Evolutionary conservation across 2,113 vertebrate species (phyloP), one percentile per base, ranked within the genome.

Genomic region (Melanerpes formicivorus): DNA sequence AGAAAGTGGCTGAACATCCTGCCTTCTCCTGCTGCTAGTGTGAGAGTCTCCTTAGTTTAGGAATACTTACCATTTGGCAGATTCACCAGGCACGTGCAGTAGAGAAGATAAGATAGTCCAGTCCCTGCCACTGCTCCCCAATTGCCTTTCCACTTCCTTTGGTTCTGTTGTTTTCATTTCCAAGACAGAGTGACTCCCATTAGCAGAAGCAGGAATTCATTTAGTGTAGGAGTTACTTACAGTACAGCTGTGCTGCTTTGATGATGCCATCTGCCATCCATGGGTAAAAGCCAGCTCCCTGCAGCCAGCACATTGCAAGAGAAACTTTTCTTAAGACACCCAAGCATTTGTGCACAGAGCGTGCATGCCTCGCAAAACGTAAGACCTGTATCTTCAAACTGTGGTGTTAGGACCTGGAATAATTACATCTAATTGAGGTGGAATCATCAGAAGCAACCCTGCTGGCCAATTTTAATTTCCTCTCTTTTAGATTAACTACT

Each of bases 221-320:
- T 66, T 22, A 82, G 84, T 34, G 46, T 22, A 60, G 90, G 88
- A 96, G 63, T 90, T 94, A 70, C 22, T 95, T 94, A 90, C 82
- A 92, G 88, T 82, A 59, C 95, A 96, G 90, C 93, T 96, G 91
- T 94, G 94, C 89, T 88, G 71, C 84, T 88, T 72, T 93, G 85
- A 48, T 95, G 88, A 34, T 92, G 80, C 94, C 94, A 95, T 95
- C 94, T 96, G 95, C 91, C 58, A 88, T 62, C 76, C 56, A 2
- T 86, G 84, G 71, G 90, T 78, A 89, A 64, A 37, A 84, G 76
- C 91, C 93, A 89, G 75, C 82, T 93, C 65, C 91, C 86, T 0
- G 4, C 86, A 95, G 92, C 60, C 88, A 75, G 37, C 42, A 40
- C 15, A 3, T 52, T 59, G 64, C 62, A 50, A 25, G 70, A 34